These are phyloP conservation scores for Alethe castanea DNA, from an alignment of 2,113 vertebrate species.

Conservation along the genomic window DNA sequence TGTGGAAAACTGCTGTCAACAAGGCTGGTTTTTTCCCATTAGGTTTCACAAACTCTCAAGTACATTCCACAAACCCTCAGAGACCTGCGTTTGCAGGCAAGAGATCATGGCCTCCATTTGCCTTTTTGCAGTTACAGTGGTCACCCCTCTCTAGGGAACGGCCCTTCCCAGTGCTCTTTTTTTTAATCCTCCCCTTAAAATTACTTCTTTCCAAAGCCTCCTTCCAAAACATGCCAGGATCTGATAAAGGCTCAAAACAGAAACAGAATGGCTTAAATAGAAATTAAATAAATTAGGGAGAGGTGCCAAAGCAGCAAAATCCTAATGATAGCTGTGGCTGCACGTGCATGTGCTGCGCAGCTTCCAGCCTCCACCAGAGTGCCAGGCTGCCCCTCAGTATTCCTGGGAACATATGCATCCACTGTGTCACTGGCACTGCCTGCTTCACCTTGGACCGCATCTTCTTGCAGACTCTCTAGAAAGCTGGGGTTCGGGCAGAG, in stretches of 20 bases:
- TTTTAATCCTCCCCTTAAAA: not conserved
- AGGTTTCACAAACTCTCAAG: not conserved
- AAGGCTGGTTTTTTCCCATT: not conserved
- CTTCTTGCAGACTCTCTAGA: not conserved
- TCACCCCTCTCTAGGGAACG: accelerated
- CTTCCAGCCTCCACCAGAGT: not conserved
- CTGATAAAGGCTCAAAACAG: slow-evolving; percentile 1
- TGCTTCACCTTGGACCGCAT: not conserved
- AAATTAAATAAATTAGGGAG: slow-evolving; percentile 41
- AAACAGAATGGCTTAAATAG: slow-evolving; percentile 35
- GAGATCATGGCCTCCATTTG: not conserved
- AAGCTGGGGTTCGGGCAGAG: not conserved
- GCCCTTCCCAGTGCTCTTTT: not conserved
- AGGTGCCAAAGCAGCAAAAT: slow-evolving; percentile 46
- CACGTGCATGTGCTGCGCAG: not conserved
- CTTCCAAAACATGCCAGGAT: not conserved
- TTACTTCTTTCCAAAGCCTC: not conserved
- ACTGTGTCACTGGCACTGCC: slow-evolving; percentile 37
- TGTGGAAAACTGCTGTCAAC: not conserved
- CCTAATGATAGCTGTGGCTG: not conserved
- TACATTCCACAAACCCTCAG: not conserved
- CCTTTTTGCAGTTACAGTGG: not conserved
- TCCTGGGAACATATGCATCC: slow-evolving; percentile 39
- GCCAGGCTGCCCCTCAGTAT: slow-evolving; percentile 32
- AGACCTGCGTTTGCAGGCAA: not conserved